phyloP scores from a whole-genome alignment of 2,888 invertebrate species.

The Heteropelma amictum region DNA sequence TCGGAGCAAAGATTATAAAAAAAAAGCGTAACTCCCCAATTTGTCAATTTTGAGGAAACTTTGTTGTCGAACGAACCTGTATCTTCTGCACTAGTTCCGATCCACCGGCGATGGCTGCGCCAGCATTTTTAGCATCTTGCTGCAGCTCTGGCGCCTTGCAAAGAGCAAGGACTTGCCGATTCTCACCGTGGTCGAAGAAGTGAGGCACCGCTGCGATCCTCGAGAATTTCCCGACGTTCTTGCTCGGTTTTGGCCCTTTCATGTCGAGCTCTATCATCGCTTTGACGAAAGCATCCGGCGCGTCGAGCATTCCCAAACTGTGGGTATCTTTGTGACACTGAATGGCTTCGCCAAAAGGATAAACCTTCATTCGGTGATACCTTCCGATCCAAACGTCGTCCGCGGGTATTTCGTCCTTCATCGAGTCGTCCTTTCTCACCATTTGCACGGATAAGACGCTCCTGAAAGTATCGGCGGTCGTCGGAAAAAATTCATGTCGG shows the following conservation, averaged over 20 bases:
- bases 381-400: constrained; percentile 84
- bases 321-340: constrained; percentile 88
- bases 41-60: background rate
- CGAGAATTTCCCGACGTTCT: constrained; percentile 84
- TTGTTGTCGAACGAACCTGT: constrained; percentile 81
- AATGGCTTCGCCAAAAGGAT: constrained; percentile 87
- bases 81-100: constrained; percentile 87
- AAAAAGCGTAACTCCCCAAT: background rate
- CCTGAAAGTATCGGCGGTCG: too few relatives aligned
- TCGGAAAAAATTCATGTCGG: too few relatives aligned
- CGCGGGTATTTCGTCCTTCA: constrained; percentile 78
- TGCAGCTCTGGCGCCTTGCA: constrained; percentile 83
- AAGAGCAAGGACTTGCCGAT: constrained; percentile 86
- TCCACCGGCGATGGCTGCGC: constrained; percentile 87
- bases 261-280: constrained; percentile 90
- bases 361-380: constrained; percentile 81
- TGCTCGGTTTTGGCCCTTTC: constrained; percentile 80
- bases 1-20: too few relatives aligned
- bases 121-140: constrained; percentile 83
- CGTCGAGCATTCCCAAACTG: constrained; percentile 90
- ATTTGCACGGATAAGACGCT: constrained; percentile 77
- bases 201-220: constrained; percentile 84
- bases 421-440: constrained; percentile 82
- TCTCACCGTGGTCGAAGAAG: constrained; percentile 84
- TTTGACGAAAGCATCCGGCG: constrained; percentile 84